Base-by-base conservation (phyloP, 2,797 vertebrate genomes). In the Sparus aurata region DNA sequence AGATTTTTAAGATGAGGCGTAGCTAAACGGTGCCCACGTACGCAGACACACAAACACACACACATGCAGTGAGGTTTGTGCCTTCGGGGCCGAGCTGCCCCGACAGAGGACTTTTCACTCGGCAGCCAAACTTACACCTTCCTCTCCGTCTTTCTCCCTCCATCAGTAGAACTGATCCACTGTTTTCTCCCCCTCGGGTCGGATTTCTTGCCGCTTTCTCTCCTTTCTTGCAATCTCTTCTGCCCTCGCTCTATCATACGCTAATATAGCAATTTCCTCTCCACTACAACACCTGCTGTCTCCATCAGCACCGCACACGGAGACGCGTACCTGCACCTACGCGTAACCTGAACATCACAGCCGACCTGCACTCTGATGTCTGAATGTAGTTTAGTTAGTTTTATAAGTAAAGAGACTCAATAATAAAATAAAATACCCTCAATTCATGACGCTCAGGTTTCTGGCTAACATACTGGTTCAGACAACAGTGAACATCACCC, bases 191-290 rank as follows among this genome's bases (percentile, higher is more conserved):
- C 25, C 27, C 82, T 50, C 50, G 8, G 64, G 77, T 79, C 30
- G 30, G 25, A 85, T 73, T 67, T 73, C 59, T 58, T 55, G 50
- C 69, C 67, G 8, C 62, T 38, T 38, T 38, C 38, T 78, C 61
- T 60, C 59, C 70, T 30, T 77, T 58, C 72, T 23, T 62, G 68
- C 59, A 76, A 79, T 82, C 57, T 64, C 75, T 73, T 43, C 63
- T 18, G 0, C 62, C 57, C 49, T 59, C 59, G 71, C 78, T 84
- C 74, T 69, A 68, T 77, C 60, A 81, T 34, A 71, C 73, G 78
- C 68, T 78, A 83, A 85, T 83, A 75, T 68, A 83, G 41, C 64
- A 86, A 77, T 88, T 80, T 85, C 76, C 60, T 79, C 38, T 70
- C 22, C 53, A 18, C 58, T 59, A 71, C 73, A 30, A 82, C 86